Percentiles rank a stretch among this genome's conserved stretches.
Conservation (phyloP, 2,888 invertebrate species). For the Meloe dianella region DNA sequence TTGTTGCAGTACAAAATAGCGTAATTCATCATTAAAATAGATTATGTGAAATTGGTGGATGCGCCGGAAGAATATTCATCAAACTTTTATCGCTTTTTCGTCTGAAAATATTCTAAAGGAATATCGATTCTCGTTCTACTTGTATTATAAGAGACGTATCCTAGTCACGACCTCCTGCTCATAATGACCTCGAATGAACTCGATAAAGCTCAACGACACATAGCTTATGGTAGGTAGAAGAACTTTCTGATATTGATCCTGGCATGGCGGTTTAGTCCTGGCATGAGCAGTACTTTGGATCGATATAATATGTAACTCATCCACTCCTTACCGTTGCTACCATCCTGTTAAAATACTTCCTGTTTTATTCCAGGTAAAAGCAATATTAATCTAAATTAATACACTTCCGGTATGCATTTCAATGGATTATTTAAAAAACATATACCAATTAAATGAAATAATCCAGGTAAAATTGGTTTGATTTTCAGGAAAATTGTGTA, state of each 20-base stretch:
- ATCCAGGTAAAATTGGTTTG: slow-evolving; percentile 14
- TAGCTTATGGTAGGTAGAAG: slow-evolving; percentile 10
- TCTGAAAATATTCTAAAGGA: background rate
- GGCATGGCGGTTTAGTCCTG: slow-evolving; percentile 12
- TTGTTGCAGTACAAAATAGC: background rate
- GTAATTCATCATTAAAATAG: too few species aligned
- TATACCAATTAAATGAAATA: slow-evolving; percentile 10
- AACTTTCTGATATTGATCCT: slow-evolving; percentile 7
- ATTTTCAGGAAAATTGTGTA: slow-evolving; percentile 44
- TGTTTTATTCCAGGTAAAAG: slow-evolving; percentile 52
- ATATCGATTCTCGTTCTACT: background rate
- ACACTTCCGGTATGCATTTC: slow-evolving; percentile 26
- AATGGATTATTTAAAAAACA: background rate
- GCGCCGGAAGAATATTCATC: background rate
- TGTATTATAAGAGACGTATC: background rate
- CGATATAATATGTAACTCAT: slow-evolving; percentile 22
- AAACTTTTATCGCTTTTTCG: background rate
- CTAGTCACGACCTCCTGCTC: slow-evolving; percentile 9
- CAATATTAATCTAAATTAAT: slow-evolving; percentile 21
- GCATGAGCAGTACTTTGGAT: slow-evolving; percentile 29
- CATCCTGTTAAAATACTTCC: slow-evolving; percentile 53
- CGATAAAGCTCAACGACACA: slow-evolving; percentile 9
- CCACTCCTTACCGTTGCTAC: slow-evolving; percentile 34
- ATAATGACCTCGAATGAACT: slow-evolving; percentile 8
- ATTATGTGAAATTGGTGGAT: slow-evolving; percentile 6